Percentiles rank a stretch among this genome's conserved stretches.
Evolutionary conservation across 2,113 vertebrate species (phyloP).

Genomic region (Phoxinus phoxinus): DNA sequence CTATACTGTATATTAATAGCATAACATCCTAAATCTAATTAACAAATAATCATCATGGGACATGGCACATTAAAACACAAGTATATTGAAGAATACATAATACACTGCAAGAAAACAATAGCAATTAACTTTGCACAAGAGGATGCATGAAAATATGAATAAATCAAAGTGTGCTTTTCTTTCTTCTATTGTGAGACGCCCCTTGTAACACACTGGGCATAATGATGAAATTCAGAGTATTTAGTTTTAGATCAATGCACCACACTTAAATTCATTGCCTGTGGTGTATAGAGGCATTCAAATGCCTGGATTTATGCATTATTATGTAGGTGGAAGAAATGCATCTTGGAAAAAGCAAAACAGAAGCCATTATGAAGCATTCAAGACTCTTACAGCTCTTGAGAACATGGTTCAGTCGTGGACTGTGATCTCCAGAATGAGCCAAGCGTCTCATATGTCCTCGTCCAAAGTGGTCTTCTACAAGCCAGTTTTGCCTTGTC

Average conservation of each 20-base stretch:
- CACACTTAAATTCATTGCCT: neutral
- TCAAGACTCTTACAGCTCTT: neutral
- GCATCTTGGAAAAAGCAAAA: neutral
- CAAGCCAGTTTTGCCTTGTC: conserved; percentile 16
- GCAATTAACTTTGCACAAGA: neutral
- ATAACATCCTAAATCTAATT: neutral
- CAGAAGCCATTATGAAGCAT: neutral
- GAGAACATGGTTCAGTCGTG: neutral
- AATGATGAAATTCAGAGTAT: neutral
- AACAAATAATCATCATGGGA: neutral
- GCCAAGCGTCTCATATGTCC: neutral
- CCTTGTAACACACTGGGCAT: neutral
- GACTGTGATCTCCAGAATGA: neutral
- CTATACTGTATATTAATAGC: neutral
- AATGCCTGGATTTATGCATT: neutral
- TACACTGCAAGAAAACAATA: neutral
- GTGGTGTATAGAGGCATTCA: neutral
- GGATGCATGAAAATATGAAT: neutral
- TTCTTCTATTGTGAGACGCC: neutral
- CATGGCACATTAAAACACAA: neutral
- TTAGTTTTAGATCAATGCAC: neutral
- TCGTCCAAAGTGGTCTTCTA: conserved; percentile 33
- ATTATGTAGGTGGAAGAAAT: neutral
- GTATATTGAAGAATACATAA: neutral
- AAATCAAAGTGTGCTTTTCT: neutral